These are phyloP conservation scores for Epinephelus fuscoguttatus DNA, from an alignment of 2,113 vertebrate species.

Conservation along the genomic window DNA sequence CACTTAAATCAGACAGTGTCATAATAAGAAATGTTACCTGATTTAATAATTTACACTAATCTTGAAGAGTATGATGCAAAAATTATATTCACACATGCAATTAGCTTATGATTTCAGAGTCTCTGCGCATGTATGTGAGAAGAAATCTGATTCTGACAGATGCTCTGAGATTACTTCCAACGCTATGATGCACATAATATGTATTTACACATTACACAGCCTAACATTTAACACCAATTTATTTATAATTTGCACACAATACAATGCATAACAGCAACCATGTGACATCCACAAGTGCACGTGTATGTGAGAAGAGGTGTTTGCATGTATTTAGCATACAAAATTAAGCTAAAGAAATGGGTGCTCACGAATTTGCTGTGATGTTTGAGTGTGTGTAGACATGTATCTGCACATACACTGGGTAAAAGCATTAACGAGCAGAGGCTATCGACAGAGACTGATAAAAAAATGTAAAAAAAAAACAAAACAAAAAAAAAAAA, in stretches of 20 bases:
- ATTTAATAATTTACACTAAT: constrained; percentile 54
- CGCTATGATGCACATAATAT: constrained; percentile 3
- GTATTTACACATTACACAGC: constrained; percentile 7
- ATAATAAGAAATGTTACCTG: constrained; percentile 37
- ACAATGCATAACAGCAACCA: background rate
- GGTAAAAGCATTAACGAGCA: constrained; percentile 14
- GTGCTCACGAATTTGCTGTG: background rate
- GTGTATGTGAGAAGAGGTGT: constrained; percentile 1
- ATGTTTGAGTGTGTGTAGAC: background rate
- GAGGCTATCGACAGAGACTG: background rate
- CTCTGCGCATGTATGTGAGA: constrained; percentile 27
- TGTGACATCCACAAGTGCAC: constrained; percentile 12
- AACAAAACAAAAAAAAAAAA: too few relatives aligned
- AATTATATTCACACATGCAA: constrained; percentile 40
- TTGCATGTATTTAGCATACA: constrained; percentile 3
- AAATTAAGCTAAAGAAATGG: constrained; percentile 1
- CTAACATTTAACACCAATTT: constrained; percentile 43
- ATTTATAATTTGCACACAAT: constrained; percentile 6
- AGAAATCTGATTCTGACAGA: constrained; percentile 26
- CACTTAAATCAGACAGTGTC: constrained; percentile 28
- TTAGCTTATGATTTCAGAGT: constrained; percentile 39
- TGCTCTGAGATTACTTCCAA: background rate
- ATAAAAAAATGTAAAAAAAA: background rate
- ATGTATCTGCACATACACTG: background rate
- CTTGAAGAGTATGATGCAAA: constrained; percentile 48